Conservation (phyloP, 2,113 vertebrate genomes). For the human (Homo sapiens) region GRCh38 chr12:26881001-26881500, state of each 20-base stretch:
- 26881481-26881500: background rate
- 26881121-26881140: background rate
- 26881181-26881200: background rate
- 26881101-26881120: slow-evolving; percentile 37
- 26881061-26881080: background rate
- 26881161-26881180: background rate
- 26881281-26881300: background rate
- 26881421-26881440: background rate
- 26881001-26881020: background rate
- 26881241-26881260: background rate
- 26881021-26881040: background rate
- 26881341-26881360: background rate
- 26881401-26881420: background rate
- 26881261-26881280: background rate
- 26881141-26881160: background rate
- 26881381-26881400: background rate
- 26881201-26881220: background rate
- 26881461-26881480: background rate
- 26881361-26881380: slow-evolving; percentile 1
- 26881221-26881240: background rate
- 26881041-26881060: background rate
- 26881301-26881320: background rate
- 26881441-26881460: background rate
- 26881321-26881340: background rate
- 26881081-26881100: background rate